phyloP scores from a whole-genome alignment of 2,888 invertebrate genomes.

The Chrysolina haemoptera region DNA sequence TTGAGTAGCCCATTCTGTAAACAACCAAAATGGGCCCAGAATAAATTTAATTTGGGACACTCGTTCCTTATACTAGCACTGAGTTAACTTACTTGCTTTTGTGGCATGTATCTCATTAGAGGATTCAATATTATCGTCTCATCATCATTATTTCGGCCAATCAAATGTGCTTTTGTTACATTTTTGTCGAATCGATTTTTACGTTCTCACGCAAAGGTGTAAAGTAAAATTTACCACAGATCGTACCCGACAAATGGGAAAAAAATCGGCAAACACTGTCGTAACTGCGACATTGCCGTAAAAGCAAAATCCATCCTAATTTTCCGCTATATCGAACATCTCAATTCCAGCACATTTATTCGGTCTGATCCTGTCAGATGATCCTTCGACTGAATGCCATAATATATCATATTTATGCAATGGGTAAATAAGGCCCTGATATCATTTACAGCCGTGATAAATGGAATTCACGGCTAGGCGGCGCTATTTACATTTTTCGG shows the following conservation, averaged over 20 bases:
- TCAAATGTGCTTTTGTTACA: too few relatives aligned
- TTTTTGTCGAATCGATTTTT: too few relatives aligned
- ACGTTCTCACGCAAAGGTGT: background rate
- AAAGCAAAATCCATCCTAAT: slow-evolving; percentile 15
- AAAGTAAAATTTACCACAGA: background rate
- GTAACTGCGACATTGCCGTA: background rate
- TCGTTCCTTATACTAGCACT: too few relatives aligned
- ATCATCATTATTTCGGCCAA: too few relatives aligned
- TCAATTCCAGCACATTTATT: slow-evolving; percentile 14
- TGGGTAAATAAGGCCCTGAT: slow-evolving; percentile 14
- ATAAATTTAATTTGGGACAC: too few relatives aligned
- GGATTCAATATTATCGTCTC: too few relatives aligned
- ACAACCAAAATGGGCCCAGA: too few relatives aligned
- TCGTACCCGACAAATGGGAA: background rate
- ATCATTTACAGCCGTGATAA: slow-evolving; percentile 15
- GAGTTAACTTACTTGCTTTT: too few relatives aligned
- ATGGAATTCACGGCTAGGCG: slow-evolving; percentile 9
- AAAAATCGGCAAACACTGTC: background rate
- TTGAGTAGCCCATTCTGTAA: too few relatives aligned
- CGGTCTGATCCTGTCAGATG: slow-evolving; percentile 11
- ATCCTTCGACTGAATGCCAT: slow-evolving; percentile 14
- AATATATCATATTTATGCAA: slow-evolving; percentile 21
- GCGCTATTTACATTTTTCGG: slow-evolving; percentile 15
- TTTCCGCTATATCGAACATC: slow-evolving; percentile 18
- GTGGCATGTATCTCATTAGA: too few relatives aligned